These are phyloP conservation scores for Neocloeon triangulifer DNA, from an alignment of 1,140 invertebrate species.

Conservation along the genomic window DNA sequence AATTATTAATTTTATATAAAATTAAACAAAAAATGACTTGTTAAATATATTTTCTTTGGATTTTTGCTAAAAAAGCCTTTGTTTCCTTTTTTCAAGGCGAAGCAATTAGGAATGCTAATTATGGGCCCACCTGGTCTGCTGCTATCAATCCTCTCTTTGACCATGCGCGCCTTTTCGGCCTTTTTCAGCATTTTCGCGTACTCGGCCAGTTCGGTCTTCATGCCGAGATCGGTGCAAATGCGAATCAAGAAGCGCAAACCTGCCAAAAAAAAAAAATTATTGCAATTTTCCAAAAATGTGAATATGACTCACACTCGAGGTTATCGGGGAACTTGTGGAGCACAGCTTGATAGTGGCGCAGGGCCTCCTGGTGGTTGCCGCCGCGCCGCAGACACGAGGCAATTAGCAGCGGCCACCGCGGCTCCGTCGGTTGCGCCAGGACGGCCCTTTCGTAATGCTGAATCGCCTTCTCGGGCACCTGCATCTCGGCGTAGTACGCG, in stretches of 20 bases:
- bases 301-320: slow-evolving; percentile 38
- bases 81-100: no score
- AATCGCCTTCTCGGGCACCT: slow-evolving; percentile 75
- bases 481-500: slow-evolving; percentile 75
- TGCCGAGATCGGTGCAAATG: slow-evolving; percentile 56
- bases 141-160: slow-evolving; percentile 30
- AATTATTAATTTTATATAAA: no score
- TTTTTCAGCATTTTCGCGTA: slow-evolving; percentile 62
- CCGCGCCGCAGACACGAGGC: slow-evolving; percentile 61
- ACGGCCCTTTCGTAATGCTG: slow-evolving; percentile 71
- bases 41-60: no score
- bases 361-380: slow-evolving; percentile 63
- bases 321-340: slow-evolving; percentile 64
- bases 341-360: slow-evolving; percentile 58
- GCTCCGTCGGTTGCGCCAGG: slow-evolving; percentile 63
- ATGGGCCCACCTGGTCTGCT: slow-evolving; percentile 23
- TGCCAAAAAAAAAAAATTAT: slow-evolving; percentile 10
- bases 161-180: slow-evolving; percentile 57
- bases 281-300: neutral
- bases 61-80: no score
- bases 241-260: slow-evolving; percentile 62
- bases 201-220: slow-evolving; percentile 53
- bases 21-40: no score
- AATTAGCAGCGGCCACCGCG: slow-evolving; percentile 64
- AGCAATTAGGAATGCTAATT: neutral